Evolutionary conservation across 2,797 vertebrate genomes (phyloP), one percentile per base, ranked within the genome.

Genomic region (Carapus acus): DNA sequence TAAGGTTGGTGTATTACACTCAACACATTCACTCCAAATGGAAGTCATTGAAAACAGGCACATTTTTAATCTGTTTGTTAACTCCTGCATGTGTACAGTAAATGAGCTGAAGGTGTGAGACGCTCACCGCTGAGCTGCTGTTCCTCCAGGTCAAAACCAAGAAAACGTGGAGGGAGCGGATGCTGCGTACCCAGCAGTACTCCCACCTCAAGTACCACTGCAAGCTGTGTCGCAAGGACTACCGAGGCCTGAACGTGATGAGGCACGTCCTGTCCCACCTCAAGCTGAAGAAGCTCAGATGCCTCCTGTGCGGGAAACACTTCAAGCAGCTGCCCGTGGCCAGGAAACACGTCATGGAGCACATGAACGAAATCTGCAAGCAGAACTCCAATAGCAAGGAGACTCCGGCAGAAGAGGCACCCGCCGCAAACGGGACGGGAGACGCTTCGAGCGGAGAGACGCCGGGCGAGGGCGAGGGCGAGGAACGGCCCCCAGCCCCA

Each of bases 221-320:
- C 76, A 86, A 82, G 59, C 67, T 91, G 74, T 99, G 96, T 80
- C 84, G 83, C 71, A 95, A 92, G 79, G 88, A 88, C 67, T 94
- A 92, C 65, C 89, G 92, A 67, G 92, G 92, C 40, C 85, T 91
- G 60, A 90, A 95, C 54, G 92, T 98, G 46, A 88, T 95, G 78
- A 88, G 92, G 39, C 96, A 99, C 22, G 94, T 91, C 22, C 86
- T 95, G 43, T 90, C 91, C 56, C 96, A 99, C 83, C 88, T 81
- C 73, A 94, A 74, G 86, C 73, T 39, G n/a, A 69, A 88, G 54
- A 83, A 56, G 51, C 65, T 66, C 4, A 54, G 41, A 31, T 99
- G 96, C 64, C 91, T 98, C 18, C 88, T 99, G 60, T 99, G 96
- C 76, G 89, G 89, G 38, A 91, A 89, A 60, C 89, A 50, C 54